Base-by-base conservation (phyloP, 2,888 invertebrate genomes). In the Itoplectis maculator region DNA sequence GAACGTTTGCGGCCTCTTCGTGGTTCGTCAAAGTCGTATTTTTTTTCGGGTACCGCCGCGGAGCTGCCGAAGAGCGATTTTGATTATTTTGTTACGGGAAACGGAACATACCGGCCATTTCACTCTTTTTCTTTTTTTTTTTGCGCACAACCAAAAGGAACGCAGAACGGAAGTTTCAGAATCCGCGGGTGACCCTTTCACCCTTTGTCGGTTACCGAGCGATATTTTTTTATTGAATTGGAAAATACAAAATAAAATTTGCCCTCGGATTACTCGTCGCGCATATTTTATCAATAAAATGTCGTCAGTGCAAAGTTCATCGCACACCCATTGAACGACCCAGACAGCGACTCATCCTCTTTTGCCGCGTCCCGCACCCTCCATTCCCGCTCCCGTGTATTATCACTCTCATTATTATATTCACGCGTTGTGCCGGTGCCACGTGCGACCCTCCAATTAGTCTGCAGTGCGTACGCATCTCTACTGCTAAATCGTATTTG, bases 351-450 rank as follows among this genome's bases (percentile, higher is more conserved):
- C 42, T 65, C n/a, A 63, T 29, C 42, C 37, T 72, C 65, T 72
- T 45, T 72, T 45, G 66, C 54, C 29, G n/a, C 70, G 6, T 37
- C 47, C 45, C 45, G n/a, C 42, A 11, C 54, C 35, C 56, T 54
- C 11, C 20, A 54, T 70, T 9, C 79, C 9, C 37, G 37, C 40
- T 61, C 61, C 15, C 68, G 5, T 23, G 49, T 49, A 74, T 79
- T 74, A 79, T 79, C 74, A 70, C 65, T 70, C 80, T 70, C 70
- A 76, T 80, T 75, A 80, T 75, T 70, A 75, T 70, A 75, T 70
- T 65, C 47, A 65, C 45, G 61, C 49, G 35, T 49, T 42, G 49
- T 49, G 15, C 47, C 49, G 45, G 49, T n/a, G n/a, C n/a, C 61
- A 69, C 77, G 69, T 68, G 68, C 68, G 37, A 40, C 66, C 20